Evolutionary conservation across 2,888 invertebrate species (phyloP).

Genomic region (Ganaspis brasiliensis): DNA sequence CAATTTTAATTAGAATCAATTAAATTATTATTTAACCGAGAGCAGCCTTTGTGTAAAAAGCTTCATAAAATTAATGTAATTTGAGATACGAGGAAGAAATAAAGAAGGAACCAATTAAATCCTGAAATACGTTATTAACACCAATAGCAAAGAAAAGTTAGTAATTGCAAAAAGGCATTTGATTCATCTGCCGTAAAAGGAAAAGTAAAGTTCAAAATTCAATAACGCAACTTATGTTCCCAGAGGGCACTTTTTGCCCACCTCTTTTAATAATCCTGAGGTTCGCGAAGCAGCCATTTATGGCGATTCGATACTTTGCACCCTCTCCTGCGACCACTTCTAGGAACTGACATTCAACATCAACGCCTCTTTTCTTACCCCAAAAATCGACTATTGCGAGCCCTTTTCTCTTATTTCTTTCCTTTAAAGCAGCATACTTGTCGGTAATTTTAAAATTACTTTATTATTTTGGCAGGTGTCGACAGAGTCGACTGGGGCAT

Average conservation of each 20-base stretch:
- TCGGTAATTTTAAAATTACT: conserved; percentile 39
- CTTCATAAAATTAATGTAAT: neutral
- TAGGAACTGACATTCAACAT: conserved; percentile 23
- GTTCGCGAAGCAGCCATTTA: conserved; percentile 34
- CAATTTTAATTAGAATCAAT: no score
- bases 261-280: conserved; percentile 25
- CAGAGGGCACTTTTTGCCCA: conserved; percentile 4
- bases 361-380: conserved; percentile 18
- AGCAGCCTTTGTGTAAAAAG: neutral
- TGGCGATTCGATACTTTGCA: conserved; percentile 39
- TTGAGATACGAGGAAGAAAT: neutral
- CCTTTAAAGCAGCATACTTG: neutral
- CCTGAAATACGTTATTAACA: conserved; percentile 17
- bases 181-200: conserved; percentile 27
- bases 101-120: conserved; percentile 12
- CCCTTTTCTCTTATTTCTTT: neutral
- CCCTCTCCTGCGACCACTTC: conserved; percentile 26
- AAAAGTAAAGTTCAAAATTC: conserved; percentile 29
- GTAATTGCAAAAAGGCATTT: conserved; percentile 24
- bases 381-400: neutral
- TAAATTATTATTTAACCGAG: no score
- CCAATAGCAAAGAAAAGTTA: conserved; percentile 20
- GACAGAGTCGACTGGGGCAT: neutral
- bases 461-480: conserved; percentile 41
- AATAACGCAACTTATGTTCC: conserved; percentile 30